Conservation (phyloP, 2,888 invertebrate genomes). For the Mylabris sibirica region DNA sequence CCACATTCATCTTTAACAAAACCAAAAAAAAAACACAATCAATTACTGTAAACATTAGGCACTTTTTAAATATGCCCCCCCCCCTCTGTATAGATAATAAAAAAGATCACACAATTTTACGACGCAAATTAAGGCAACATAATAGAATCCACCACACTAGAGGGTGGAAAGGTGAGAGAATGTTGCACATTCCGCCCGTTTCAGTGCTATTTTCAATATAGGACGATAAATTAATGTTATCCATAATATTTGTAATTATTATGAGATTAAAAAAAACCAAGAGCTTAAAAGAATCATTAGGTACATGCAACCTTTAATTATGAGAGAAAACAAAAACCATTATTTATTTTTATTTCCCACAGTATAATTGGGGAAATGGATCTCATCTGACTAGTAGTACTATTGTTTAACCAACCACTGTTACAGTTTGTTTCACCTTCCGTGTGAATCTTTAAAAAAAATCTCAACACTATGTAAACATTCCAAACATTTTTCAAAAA, state of each 20-base stretch:
- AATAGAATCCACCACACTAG: too few relatives aligned
- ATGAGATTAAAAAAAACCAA: too few relatives aligned
- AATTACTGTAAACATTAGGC: neutral
- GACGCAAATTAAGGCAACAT: too few relatives aligned
- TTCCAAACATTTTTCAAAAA: too few relatives aligned
- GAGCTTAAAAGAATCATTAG: too few relatives aligned
- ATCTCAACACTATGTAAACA: neutral
- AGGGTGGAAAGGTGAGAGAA: too few relatives aligned
- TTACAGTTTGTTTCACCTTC: conserved; percentile 14
- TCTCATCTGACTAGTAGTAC: conserved; percentile 10
- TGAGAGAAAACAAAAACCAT: neutral
- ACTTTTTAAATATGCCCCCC: too few relatives aligned
- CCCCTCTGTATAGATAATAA: neutral
- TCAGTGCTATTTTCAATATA: too few relatives aligned
- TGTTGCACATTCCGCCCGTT: too few relatives aligned
- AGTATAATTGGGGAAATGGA: conserved; percentile 7
- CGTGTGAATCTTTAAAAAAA: conserved; percentile 13
- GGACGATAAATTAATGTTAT: too few relatives aligned
- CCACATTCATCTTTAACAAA: conserved; percentile 71
- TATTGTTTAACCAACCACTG: conserved; percentile 16
- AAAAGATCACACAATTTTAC: too few relatives aligned
- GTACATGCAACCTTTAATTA: neutral
- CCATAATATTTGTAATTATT: too few relatives aligned
- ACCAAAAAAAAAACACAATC: neutral
- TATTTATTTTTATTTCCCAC: conserved; percentile 12